Evolutionary conservation across 2,888 invertebrate genomes (phyloP).

Genomic region (Polymixis flavicincta): DNA sequence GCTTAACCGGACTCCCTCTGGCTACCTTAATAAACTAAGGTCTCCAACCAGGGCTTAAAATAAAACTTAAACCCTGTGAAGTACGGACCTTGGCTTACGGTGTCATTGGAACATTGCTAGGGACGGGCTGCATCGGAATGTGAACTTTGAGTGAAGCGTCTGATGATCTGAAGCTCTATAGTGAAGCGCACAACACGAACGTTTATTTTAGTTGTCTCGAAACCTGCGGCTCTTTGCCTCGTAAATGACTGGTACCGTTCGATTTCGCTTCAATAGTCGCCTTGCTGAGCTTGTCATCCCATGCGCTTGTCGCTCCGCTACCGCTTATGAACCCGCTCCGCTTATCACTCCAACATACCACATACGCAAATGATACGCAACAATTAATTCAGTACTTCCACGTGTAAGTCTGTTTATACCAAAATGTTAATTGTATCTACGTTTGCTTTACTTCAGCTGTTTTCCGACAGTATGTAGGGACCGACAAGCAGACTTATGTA

Average conservation of each 20-base stretch:
- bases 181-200: background rate
- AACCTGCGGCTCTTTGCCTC: background rate
- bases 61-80: no score
- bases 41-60: no score
- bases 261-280: no score
- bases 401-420: conserved; percentile 48
- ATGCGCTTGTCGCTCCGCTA: background rate
- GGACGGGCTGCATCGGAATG: no score
- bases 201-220: background rate
- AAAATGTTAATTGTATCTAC: conserved; percentile 29
- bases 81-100: no score
- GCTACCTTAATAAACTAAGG: no score
- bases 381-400: conserved; percentile 43
- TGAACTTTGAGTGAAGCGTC: background rate
- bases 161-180: background rate
- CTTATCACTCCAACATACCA: background rate
- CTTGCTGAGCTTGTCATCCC: background rate
- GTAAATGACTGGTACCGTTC: no score
- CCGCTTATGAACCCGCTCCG: conserved; percentile 9
- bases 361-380: conserved; percentile 9
- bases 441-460: conserved; percentile 47
- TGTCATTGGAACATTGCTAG: no score
- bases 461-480: conserved; percentile 22
- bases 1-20: no score
- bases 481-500: background rate